Conservation (phyloP, 2,113 vertebrate genomes). For the Oryzias melastigma region DNA sequence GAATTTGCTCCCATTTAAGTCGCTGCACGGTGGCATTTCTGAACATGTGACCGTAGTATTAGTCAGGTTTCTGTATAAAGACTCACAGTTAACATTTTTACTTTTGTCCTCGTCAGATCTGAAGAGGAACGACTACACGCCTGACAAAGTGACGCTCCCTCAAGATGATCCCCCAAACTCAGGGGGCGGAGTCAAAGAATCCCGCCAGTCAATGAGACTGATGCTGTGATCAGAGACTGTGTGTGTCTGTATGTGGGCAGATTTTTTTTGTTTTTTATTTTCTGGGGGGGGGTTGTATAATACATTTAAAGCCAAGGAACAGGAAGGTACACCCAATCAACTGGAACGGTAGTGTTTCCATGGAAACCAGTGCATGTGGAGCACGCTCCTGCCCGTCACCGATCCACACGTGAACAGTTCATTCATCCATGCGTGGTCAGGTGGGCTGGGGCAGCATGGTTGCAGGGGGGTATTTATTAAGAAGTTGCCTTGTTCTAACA, state of each 20-base stretch:
- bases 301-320: constrained; percentile 54
- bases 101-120: constrained; percentile 78
- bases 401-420: no score
- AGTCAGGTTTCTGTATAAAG: no score
- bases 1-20: no score
- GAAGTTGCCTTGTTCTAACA: constrained; percentile 81
- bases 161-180: constrained; percentile 87
- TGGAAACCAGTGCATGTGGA: constrained; percentile 58
- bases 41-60: no score
- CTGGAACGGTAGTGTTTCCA: constrained; percentile 52
- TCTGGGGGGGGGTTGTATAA: not conserved
- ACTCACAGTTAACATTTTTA: no score
- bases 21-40: no score
- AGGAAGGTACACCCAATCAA: constrained; percentile 35
- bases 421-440: no score
- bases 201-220: constrained; percentile 85
- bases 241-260: not conserved
- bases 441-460: constrained; percentile 77
- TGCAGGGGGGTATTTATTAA: constrained; percentile 76
- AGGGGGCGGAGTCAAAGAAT: constrained; percentile 86
- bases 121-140: constrained; percentile 96
- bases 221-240: constrained; percentile 81
- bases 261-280: not conserved
- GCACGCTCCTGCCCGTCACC: constrained; percentile 15
- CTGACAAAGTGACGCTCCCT: constrained; percentile 89